phyloP scores from a whole-genome alignment of 2,888 invertebrate genomes.

The Synergus umbraculus region DNA sequence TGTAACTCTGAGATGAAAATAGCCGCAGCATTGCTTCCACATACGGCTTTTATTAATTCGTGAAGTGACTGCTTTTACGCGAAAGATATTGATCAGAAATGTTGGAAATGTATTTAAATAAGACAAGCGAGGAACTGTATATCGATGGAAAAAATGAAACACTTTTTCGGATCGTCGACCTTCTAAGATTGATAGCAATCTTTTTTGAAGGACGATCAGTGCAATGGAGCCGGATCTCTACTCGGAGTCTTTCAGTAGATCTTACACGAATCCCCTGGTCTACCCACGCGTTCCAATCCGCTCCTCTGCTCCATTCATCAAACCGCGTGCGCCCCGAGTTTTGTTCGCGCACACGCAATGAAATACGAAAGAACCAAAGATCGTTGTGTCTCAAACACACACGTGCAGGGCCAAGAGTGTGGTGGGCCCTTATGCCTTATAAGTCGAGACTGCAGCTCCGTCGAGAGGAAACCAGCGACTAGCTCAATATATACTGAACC shows the following conservation, averaged over 20 bases:
- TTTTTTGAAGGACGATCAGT: constrained; percentile 23
- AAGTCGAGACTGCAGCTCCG: constrained; percentile 36
- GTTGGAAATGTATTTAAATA: background rate
- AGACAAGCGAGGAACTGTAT: background rate
- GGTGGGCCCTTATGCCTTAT: constrained; percentile 34
- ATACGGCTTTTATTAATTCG: constrained; percentile 17
- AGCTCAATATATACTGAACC: constrained; percentile 21
- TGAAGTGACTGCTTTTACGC: background rate
- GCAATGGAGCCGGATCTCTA: constrained; percentile 25
- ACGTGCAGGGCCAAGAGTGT: constrained; percentile 14
- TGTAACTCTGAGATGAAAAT: constrained; percentile 33
- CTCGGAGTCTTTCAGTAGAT: constrained; percentile 4
- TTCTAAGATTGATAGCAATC: constrained; percentile 22
- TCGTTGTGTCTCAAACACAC: constrained; percentile 4
- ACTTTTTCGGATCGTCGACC: constrained; percentile 17
- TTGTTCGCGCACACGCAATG: constrained; percentile 40
- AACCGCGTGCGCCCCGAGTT: constrained; percentile 33
- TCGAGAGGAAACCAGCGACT: constrained; percentile 20
- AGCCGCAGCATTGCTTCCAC: constrained; percentile 24
- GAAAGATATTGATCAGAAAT: background rate
- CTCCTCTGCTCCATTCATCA: constrained; percentile 35
- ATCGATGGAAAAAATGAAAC: background rate
- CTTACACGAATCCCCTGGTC: constrained; percentile 33
- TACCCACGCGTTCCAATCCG: constrained; percentile 38
- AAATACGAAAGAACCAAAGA: constrained; percentile 19